Evolutionary conservation across 2,797 vertebrate genomes (phyloP).

Genomic region (Nannoperca obscura): DNA sequence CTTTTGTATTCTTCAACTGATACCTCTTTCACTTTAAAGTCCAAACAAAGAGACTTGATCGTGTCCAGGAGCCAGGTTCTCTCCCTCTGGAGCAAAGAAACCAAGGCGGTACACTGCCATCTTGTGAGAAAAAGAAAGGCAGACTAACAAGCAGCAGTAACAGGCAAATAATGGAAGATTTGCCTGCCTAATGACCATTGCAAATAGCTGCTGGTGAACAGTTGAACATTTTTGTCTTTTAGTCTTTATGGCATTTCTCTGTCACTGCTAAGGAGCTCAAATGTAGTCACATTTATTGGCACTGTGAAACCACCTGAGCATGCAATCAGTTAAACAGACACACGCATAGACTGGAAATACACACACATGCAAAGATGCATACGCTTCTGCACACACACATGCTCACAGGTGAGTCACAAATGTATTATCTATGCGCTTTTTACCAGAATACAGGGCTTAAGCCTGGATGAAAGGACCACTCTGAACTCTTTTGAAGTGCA

Average conservation of each 20-base stretch:
- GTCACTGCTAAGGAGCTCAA: conserved; percentile 41
- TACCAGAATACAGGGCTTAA: conserved; percentile 65
- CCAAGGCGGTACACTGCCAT: conserved; percentile 86
- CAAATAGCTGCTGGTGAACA: conserved; percentile 52
- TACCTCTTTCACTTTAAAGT: conserved; percentile 69
- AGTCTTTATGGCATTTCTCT: conserved; percentile 27
- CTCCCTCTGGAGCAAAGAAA: conserved; percentile 43
- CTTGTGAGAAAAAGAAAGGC: conserved; percentile 80
- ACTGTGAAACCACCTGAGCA: conserved; percentile 40
- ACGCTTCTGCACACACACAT: conserved; percentile 21
- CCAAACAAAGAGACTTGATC: conserved; percentile 61
- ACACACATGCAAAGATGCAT: conserved; percentile 20
- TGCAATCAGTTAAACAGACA: neutral
- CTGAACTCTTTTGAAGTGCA: conserved; percentile 73
- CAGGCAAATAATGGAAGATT: conserved; percentile 44
- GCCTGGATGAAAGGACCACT: conserved; percentile 74
- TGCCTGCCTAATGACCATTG: conserved; percentile 51
- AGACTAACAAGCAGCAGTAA: conserved; percentile 37
- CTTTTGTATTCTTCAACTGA: conserved; percentile 70
- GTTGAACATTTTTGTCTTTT: conserved; percentile 54
- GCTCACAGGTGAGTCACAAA: conserved; percentile 65
- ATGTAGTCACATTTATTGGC: conserved; percentile 34
- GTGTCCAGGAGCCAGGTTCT: conserved; percentile 46
- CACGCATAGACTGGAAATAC: neutral
- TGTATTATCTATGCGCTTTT: conserved; percentile 56